Percentiles rank a stretch among this genome's conserved stretches.
These are phyloP conservation scores for Cylloceria caligata DNA, from an alignment of 2,888 invertebrate species.

Conservation along the genomic window DNA sequence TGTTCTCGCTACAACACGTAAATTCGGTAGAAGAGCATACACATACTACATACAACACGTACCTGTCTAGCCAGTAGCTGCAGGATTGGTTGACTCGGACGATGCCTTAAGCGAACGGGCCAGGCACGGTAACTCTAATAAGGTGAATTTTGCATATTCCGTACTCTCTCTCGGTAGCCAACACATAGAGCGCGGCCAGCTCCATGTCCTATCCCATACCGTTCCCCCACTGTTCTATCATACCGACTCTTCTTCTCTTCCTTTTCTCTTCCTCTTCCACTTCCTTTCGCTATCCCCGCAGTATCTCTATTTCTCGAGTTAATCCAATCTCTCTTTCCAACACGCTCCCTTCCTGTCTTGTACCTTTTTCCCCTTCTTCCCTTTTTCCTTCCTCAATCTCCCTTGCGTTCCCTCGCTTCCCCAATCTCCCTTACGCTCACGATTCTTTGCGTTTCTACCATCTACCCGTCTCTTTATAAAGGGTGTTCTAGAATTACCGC, in stretches of 20 bases:
- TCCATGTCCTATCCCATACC: conserved; percentile 43
- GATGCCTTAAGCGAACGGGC: conserved; percentile 68
- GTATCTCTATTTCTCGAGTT: conserved; percentile 40
- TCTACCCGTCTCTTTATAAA: conserved; percentile 15
- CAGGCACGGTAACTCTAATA: conserved; percentile 80
- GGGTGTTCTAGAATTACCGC: conserved; percentile 33
- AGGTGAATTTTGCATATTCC: conserved; percentile 83
- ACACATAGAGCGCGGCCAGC: conserved; percentile 45
- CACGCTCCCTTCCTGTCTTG: conserved; percentile 29
- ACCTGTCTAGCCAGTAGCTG: conserved; percentile 43
- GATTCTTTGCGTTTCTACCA: conserved; percentile 16
- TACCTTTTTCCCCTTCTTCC: conserved; percentile 29
- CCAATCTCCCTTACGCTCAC: conserved; percentile 18
- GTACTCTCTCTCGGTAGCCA: conserved; percentile 47
- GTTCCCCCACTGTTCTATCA: conserved; percentile 40
- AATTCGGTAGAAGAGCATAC: conserved; percentile 38
- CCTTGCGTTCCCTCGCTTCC: background rate
- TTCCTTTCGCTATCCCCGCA: conserved; percentile 53
- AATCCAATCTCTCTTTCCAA: conserved; percentile 48
- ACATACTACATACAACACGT: conserved; percentile 36
- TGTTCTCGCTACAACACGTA: conserved; percentile 52
- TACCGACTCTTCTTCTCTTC: conserved; percentile 64
- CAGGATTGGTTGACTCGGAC: conserved; percentile 66
- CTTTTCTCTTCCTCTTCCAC: conserved; percentile 53
- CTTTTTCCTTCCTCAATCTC: conserved; percentile 17